Evolutionary conservation across 2,888 invertebrate genomes (phyloP).

Genomic region (Nasonovia ribisnigri): DNA sequence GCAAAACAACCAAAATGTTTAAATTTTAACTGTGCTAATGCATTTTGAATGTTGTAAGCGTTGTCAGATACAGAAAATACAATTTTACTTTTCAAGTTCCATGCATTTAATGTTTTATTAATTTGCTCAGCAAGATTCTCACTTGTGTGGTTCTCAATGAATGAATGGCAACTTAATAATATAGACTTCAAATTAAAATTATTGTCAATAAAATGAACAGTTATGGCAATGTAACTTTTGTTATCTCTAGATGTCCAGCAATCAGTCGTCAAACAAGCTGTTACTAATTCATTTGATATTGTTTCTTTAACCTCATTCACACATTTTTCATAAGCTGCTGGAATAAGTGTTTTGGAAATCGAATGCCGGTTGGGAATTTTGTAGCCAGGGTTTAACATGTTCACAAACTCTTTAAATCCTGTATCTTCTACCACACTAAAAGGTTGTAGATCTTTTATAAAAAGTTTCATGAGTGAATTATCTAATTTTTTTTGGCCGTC

Average conservation of each 20-base stretch:
- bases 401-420: neutral
- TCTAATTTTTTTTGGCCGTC: constrained; percentile 1
- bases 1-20: constrained; percentile 26
- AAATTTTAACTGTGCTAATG: neutral
- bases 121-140: neutral
- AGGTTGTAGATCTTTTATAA: neutral
- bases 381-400: neutral
- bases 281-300: neutral
- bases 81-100: neutral
- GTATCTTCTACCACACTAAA: neutral
- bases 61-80: constrained; percentile 6
- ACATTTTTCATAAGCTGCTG: constrained; percentile 1
- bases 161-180: constrained; percentile 2
- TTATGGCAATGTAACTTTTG: constrained; percentile 23
- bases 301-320: neutral
- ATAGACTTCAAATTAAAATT: constrained; percentile 15
- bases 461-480: neutral
- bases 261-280: neutral
- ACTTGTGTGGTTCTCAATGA: neutral
- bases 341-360: neutral
- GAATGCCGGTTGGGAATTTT: neutral
- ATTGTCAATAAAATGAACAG: neutral
- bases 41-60: neutral
- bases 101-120: neutral
- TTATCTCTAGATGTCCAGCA: constrained; percentile 11